Conservation (phyloP, 2,797 vertebrate species). For the Thalassophryne amazonica region DNA sequence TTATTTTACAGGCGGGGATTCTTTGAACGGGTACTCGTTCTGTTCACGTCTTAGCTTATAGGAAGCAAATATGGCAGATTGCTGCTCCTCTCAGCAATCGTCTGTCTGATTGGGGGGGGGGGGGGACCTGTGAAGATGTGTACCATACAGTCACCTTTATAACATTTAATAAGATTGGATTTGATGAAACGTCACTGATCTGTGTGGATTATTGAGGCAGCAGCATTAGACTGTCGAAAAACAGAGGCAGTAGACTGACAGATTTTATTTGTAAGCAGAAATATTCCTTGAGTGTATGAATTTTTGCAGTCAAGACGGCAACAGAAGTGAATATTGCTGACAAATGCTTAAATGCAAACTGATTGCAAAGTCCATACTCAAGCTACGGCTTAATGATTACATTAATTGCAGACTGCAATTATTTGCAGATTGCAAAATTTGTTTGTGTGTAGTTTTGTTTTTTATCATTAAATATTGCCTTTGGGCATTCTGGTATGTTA, state of each 20-base stretch:
- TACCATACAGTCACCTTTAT: conserved; percentile 13
- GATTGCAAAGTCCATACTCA: neutral
- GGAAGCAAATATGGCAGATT: neutral
- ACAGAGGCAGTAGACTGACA: neutral
- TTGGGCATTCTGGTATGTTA: too few relatives aligned
- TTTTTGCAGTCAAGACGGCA: neutral
- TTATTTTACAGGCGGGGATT: conserved; percentile 31
- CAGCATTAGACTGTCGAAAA: neutral
- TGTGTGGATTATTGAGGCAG: neutral
- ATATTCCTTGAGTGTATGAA: too few relatives aligned
- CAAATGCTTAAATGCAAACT: neutral
- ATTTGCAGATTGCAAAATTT: neutral
- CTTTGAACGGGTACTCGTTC: conserved; percentile 1
- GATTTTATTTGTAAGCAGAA: too few relatives aligned
- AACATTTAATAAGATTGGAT: neutral
- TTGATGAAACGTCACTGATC: conserved; percentile 12
- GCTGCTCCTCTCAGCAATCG: neutral
- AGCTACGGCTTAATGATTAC: neutral
- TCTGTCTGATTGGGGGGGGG: neutral
- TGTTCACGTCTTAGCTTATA: conserved; percentile 2
- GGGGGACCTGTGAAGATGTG: neutral
- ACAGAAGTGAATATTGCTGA: neutral
- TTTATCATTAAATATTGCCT: too few relatives aligned
- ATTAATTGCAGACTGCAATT: neutral
- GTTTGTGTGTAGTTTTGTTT: conserved; percentile 2